Percentiles rank a stretch among this genome's conserved stretches.
phyloP scores from a whole-genome alignment of 2,888 invertebrate species.

The Drosophila greeni region DNA sequence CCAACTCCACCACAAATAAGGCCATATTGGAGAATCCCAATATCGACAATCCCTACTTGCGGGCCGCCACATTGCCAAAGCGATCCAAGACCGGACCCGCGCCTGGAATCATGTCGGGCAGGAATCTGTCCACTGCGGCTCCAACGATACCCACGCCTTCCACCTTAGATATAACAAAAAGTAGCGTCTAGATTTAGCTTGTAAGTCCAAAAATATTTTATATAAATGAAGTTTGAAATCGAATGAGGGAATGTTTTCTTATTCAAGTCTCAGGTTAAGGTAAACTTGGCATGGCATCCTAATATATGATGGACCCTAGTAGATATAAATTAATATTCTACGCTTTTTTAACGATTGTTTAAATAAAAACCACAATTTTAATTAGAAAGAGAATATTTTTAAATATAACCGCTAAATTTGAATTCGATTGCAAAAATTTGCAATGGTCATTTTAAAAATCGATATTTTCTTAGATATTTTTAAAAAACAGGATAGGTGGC shows the following conservation, averaged over 20 bases:
- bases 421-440: too few species aligned
- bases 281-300: too few species aligned
- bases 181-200: constrained; percentile 17
- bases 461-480: too few species aligned
- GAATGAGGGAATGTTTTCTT: not conserved
- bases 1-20: constrained; percentile 79
- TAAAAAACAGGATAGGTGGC: too few species aligned
- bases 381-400: too few species aligned
- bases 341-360: too few species aligned
- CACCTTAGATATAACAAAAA: constrained; percentile 57
- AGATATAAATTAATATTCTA: too few species aligned
- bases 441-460: too few species aligned
- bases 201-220: constrained; percentile 4
- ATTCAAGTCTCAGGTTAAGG: not conserved
- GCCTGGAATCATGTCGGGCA: constrained; percentile 22
- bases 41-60: constrained; percentile 88
- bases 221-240: not conserved
- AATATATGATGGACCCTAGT: too few species aligned
- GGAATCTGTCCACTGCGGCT: constrained; percentile 9
- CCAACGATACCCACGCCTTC: constrained; percentile 44
- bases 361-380: too few species aligned
- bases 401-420: too few species aligned
- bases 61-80: constrained; percentile 79
- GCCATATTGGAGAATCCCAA: constrained; percentile 79
- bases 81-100: constrained; percentile 63